These are phyloP conservation scores for Anser cygnoides DNA, from an alignment of 2,113 vertebrate genomes.

Conservation along the genomic window DNA sequence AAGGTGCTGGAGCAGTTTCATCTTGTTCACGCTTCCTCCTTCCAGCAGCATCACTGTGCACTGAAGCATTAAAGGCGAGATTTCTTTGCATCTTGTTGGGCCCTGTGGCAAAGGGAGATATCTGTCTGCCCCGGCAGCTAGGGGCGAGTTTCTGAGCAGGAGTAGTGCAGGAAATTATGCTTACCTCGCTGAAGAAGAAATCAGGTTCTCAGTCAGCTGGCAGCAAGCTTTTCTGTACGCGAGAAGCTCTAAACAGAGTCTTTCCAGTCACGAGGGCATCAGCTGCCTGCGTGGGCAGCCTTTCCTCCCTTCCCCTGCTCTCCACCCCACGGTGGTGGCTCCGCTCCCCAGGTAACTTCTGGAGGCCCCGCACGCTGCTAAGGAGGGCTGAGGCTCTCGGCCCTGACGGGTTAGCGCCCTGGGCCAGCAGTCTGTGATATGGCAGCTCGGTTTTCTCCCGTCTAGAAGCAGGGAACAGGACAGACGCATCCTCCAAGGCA, in stretches of 20 bases:
- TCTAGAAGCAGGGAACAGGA: background rate
- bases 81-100: background rate
- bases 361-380: background rate
- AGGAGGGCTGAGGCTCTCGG: background rate
- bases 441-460: background rate
- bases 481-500: background rate
- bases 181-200: background rate
- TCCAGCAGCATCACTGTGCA: constrained; percentile 16
- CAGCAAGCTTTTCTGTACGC: background rate
- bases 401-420: fast-evolving
- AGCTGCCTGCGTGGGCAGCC: background rate
- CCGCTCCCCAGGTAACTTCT: background rate
- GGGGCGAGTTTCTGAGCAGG: background rate
- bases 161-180: background rate
- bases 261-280: background rate
- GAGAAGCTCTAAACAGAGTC: background rate
- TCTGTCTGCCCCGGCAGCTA: background rate
- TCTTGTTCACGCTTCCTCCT: constrained; percentile 12
- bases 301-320: background rate
- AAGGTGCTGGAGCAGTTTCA: background rate
- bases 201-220: background rate
- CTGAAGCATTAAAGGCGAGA: background rate
- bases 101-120: background rate
- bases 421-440: background rate
- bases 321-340: fast-evolving